Conservation (phyloP, 2,797 vertebrate species). For the Salarias fasciatus region DNA sequence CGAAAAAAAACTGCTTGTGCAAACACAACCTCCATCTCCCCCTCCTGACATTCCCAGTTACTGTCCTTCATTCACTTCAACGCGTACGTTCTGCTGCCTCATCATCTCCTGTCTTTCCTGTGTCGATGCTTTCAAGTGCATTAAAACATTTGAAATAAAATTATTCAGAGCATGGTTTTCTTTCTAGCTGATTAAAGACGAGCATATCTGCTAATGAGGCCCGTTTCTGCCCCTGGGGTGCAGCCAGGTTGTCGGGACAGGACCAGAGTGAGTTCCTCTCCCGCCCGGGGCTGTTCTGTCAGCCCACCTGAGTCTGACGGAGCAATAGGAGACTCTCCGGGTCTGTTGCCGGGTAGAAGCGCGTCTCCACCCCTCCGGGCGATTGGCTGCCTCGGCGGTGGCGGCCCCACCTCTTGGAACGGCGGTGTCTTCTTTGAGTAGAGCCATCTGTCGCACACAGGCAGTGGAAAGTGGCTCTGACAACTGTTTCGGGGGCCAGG, state of each 20-base stretch:
- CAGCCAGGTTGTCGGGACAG: conserved; percentile 35
- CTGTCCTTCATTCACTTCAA: conserved; percentile 48
- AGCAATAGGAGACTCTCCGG: conserved; percentile 57
- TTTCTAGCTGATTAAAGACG: conserved; percentile 1
- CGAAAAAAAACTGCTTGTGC: conserved; percentile 52
- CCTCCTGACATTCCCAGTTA: conserved; percentile 56
- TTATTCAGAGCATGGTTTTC: too few relatives aligned
- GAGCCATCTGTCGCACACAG: conserved; percentile 59
- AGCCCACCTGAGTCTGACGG: conserved; percentile 65
- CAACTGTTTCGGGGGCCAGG: conserved; percentile 60
- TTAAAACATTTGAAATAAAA: neutral
- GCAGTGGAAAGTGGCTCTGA: conserved; percentile 24
- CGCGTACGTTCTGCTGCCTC: conserved; percentile 52
- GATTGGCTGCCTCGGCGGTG: conserved; percentile 64
- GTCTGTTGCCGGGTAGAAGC: conserved; percentile 81
- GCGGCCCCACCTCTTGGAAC: conserved; percentile 61
- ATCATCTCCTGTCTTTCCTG: conserved; percentile 29
- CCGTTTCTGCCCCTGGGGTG: neutral
- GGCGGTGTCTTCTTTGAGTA: conserved; percentile 52
- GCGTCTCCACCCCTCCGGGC: conserved; percentile 75
- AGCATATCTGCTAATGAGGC: conserved; percentile 1
- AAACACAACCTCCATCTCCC: conserved; percentile 40
- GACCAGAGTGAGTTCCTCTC: conserved; percentile 37
- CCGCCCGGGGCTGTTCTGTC: conserved; percentile 41
- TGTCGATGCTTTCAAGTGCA: conserved; percentile 39